Conservation (phyloP, 2,113 vertebrate species). For the Phrynosoma platyrhinos region DNA sequence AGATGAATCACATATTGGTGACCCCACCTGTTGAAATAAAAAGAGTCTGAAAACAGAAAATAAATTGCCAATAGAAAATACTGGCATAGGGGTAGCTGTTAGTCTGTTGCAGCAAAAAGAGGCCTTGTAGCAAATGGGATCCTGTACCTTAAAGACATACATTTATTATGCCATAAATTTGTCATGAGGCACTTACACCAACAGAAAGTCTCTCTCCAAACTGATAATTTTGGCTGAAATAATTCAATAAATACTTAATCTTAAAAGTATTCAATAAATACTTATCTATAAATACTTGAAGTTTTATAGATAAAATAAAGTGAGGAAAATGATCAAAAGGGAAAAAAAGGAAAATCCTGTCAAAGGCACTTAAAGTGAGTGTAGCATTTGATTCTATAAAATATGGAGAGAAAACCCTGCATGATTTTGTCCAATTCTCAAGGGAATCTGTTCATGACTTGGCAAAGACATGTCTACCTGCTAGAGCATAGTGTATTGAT, state of each 20-base stretch:
- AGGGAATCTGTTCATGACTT: not conserved
- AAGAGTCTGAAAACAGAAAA: not conserved
- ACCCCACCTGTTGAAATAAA: constrained; percentile 87
- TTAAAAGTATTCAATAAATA: no score
- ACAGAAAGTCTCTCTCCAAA: not conserved
- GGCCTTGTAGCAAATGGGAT: not conserved
- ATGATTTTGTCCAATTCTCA: not conserved
- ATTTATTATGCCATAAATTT: not conserved
- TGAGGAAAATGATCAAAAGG: no score
- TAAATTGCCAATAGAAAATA: not conserved
- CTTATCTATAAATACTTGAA: no score
- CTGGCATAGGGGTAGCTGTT: not conserved
- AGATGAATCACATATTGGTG: constrained; percentile 87
- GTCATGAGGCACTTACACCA: not conserved
- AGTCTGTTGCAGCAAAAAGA: not conserved
- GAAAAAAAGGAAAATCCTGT: no score
- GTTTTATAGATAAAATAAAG: not conserved
- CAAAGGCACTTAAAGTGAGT: not conserved
- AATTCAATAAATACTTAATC: no score
- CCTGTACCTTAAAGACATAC: not conserved
- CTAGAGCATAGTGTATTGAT: constrained; percentile 93
- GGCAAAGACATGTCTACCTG: constrained; percentile 79
- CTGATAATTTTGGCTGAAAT: not conserved
- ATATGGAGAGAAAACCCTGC: not conserved
- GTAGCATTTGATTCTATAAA: not conserved